Base-by-base conservation (phyloP, 2,888 invertebrate genomes). In the Calameuta filiformis region DNA sequence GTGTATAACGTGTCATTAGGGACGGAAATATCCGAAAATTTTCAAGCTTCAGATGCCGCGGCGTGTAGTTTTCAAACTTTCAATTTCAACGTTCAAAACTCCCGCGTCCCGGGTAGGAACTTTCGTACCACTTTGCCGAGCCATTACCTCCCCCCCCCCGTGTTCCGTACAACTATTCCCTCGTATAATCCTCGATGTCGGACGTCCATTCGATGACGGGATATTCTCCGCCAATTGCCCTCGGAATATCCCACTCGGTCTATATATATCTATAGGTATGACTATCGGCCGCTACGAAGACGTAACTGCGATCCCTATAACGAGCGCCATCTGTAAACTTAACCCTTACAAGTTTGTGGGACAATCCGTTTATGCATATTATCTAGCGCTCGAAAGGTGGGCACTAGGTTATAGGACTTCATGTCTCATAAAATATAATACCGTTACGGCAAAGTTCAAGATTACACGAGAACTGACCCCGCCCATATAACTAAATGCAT, bases 281-380 rank as follows among this genome's bases (percentile, higher is more conserved):
- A 56, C 23, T 56, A 56, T 9, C 56, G 56, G 56, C 23, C 23
- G 56, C 23, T 56, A 56, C 23, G 56, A 56, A 56, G 56, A 56
- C 56, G 56, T 56, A 56, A 56, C 56, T 23, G 56, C 23, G 23
- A 56, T 34, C 71, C 15, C 31, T 35, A 80, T 84, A 84, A 87
- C 84, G 84, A 87, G 84, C 86, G 85, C 85, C 85, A 85, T 84
- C 82, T 85, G 86, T 90, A 90, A 91, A 91, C 89, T 90, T 91
- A 90, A 90, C 88, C 90, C 90, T 89, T 90, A 90, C 89, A 91
- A 91, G 90, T 91, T 91, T 89, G 89, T 90, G 89, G 91, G 90
- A 91, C 91, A 91, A 91, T 91, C 91, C 91, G 83, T 90, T 91
- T 91, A 91, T 91, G 89, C 89, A 90, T 90, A 91, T 90, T 90